Evolutionary conservation across 2,888 invertebrate genomes (phyloP), one percentile per base, ranked within the genome.

Genomic region (Microdon myrmicae): DNA sequence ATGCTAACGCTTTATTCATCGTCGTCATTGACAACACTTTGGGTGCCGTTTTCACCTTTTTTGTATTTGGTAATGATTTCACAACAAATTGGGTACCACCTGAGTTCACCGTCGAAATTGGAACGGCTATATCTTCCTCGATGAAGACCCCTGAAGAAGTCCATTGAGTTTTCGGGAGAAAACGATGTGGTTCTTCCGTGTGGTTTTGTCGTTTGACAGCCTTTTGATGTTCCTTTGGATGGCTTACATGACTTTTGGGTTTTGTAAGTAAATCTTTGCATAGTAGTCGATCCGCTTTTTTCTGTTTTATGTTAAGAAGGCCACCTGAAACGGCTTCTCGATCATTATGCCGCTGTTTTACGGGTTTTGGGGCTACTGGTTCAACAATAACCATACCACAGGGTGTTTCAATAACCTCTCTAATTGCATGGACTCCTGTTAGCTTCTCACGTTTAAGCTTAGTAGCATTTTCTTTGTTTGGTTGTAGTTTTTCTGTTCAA

Each of bases 321-420:
- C 14, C 29, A 37, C 53, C n/a, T 43, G 5, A 37, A 54, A 54
- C 10, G 31, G 37, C 22, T 35, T 35, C 7, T 20, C 3, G 4
- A 19, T 17, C 19, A 13, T 51, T n/a, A 35, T 44, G 1, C 16
- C 7, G 64, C 5, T 8, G 16, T n/a, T 20, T 45, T 1, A 53
- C n/a, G 2, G 51, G 45, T 9, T 23, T 67, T 3, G 78, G 78
- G 0, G 77, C 74, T 3, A 68, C 20, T 2, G 74, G 73, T 61
- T 76, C 76, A 3, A 77, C 75, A 12, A 68, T 56, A 2, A 78
- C 70, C n/a, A 68, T 68, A n/a, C 78, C 77, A 6, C 73, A 71
- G 2, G 71, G 47, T 16, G 73, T 69, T 14, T 71, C 67, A 8
- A 64, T 10, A 2, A 51, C 20, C 28, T 64, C 43, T 16, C 20